A percentile compares a stretch with the other conserved stretches of the same genome.
Evolutionary conservation across 2,888 invertebrate genomes (phyloP).

Genomic region (Campoletis raptor): DNA sequence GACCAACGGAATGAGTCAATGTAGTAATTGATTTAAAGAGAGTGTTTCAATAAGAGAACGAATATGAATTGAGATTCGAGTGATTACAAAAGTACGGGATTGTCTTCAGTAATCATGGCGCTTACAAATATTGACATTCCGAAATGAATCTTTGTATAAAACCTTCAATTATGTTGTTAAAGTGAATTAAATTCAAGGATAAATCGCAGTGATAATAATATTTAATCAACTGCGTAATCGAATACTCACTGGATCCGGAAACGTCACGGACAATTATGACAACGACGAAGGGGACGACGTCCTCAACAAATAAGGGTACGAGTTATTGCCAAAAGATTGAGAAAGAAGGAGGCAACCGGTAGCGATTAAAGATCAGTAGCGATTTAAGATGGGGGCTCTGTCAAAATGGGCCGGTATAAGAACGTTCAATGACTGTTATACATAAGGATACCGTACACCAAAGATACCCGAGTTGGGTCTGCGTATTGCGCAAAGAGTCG

Average conservation of each 20-base stretch:
- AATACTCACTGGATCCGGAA: not conserved
- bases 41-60: not conserved
- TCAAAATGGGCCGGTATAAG: conserved; percentile 20
- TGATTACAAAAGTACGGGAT: not conserved
- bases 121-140: not conserved
- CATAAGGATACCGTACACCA: not conserved
- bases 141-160: not conserved
- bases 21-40: conserved; percentile 9
- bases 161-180: not conserved
- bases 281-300: not conserved
- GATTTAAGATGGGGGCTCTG: conserved; percentile 13
- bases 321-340: not conserved
- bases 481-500: conserved; percentile 36
- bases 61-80: conserved; percentile 1
- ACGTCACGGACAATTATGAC: not conserved
- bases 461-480: not conserved
- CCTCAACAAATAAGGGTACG: not conserved
- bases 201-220: not conserved
- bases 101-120: not conserved
- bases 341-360: conserved; percentile 15
- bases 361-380: conserved; percentile 16
- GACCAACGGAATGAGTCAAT: not conserved
- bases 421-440: conserved; percentile 27
- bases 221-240: not conserved
- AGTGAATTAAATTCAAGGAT: not conserved